A percentile compares a stretch with the other conserved stretches of the same genome.
Evolutionary conservation across 30 jellyfish, hydroid and myxozoan species (phyloP).

Genomic region (Sanderia malayensis): DNA sequence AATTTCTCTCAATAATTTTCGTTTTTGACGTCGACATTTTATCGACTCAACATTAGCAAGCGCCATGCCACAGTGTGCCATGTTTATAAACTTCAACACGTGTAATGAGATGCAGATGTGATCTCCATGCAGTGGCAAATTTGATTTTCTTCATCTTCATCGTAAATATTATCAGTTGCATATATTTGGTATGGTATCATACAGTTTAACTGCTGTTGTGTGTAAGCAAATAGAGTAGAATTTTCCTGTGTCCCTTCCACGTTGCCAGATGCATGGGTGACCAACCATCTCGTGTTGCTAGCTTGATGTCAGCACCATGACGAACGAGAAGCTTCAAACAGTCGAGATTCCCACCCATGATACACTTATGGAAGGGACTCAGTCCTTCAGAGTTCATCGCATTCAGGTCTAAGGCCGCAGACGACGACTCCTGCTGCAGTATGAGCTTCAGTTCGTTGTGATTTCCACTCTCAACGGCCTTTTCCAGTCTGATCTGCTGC

Average conservation of each 20-base stretch:
- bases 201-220: neutral
- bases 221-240: slow-evolving; percentile 54
- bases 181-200: neutral
- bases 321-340: slow-evolving; percentile 68
- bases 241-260: slow-evolving; percentile 71
- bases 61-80: too few relatives aligned
- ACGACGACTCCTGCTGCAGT: slow-evolving; percentile 53
- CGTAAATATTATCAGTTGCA: too few relatives aligned
- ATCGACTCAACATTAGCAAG: too few relatives aligned
- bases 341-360: slow-evolving; percentile 74
- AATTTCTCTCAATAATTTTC: too few relatives aligned
- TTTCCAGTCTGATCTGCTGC: slow-evolving; percentile 56
- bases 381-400: slow-evolving; percentile 88
- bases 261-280: slow-evolving; percentile 79
- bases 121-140: too few relatives aligned
- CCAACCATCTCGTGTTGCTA: slow-evolving; percentile 85
- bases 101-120: too few relatives aligned
- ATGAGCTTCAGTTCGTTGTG: slow-evolving; percentile 53
- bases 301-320: slow-evolving; percentile 68
- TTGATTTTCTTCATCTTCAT: too few relatives aligned
- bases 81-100: too few relatives aligned
- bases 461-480: slow-evolving; percentile 73
- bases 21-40: too few relatives aligned
- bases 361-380: slow-evolving; percentile 67
- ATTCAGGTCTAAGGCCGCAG: slow-evolving; percentile 46